A percentile compares a stretch with the other conserved stretches of the same genome.
Evolutionary conservation across 64 coral and sea anemone species (phyloP).

Genomic region (Pocillopora verrucosa): DNA sequence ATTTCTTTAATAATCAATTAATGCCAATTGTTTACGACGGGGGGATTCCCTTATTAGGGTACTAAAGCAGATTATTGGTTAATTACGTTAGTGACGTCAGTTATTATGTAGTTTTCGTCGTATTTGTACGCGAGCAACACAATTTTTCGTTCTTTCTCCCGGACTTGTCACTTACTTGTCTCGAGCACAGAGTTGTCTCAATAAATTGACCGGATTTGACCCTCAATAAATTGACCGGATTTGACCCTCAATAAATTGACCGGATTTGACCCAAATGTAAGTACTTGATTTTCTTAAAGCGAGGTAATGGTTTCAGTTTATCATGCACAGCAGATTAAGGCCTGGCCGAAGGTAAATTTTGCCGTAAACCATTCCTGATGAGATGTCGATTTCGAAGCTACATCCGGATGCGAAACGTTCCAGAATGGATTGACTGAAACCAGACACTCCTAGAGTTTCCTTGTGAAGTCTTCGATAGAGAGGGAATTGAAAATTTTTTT

Average conservation of each 20-base stretch:
- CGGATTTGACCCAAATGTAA: conserved; percentile 27
- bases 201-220: conserved; percentile 22
- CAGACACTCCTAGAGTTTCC: too few species aligned
- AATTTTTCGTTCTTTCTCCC: neutral
- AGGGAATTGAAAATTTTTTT: too few species aligned
- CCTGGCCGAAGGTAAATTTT: too few species aligned
- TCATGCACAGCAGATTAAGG: too few species aligned
- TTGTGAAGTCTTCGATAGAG: too few species aligned
- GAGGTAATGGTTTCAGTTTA: too few species aligned
- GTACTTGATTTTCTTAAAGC: neutral
- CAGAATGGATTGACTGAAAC: too few species aligned
- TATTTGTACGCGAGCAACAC: neutral
- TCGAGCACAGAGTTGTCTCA: neutral
- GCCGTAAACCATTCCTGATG: too few species aligned
- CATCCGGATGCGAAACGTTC: too few species aligned
- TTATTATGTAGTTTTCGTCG: conserved; percentile 3
- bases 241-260: conserved; percentile 4
- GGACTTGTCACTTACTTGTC: neutral
- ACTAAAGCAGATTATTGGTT: neutral
- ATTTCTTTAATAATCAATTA: too few species aligned
- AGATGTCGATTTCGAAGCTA: too few species aligned
- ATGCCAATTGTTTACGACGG: neutral
- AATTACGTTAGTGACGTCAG: conserved; percentile 17
- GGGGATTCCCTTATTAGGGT: neutral
- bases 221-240: conserved; percentile 25